Conservation (phyloP, 2,113 vertebrate species). For the Notarius lentiginosus region DNA sequence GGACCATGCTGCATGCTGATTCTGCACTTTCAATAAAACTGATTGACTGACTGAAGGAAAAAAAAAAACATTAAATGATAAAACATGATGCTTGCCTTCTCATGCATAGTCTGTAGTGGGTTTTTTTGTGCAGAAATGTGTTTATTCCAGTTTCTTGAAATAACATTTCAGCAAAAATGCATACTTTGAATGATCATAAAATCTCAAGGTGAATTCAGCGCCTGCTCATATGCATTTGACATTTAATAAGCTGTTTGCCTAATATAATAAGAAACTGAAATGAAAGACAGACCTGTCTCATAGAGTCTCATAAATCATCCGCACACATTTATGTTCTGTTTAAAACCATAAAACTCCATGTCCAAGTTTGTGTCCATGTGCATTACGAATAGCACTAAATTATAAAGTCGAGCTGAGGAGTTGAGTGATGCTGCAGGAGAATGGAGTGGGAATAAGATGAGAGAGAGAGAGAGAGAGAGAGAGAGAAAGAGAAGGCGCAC, state of each 20-base stretch:
- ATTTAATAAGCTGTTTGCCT: neutral
- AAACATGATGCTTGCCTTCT: neutral
- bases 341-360: neutral
- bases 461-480: neutral
- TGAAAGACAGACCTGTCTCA: neutral
- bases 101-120: no score
- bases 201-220: neutral
- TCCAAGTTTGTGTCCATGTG: neutral
- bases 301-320: neutral
- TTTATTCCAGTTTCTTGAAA: neutral
- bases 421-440: slow-evolving; percentile 2
- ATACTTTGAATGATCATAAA: no score
- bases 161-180: neutral
- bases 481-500: neutral
- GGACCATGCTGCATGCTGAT: no score
- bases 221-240: neutral
- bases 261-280: neutral
- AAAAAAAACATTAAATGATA: neutral
- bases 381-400: neutral
- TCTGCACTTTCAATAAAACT: no score
- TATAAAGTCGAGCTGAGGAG: no score
- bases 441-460: neutral
- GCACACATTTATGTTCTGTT: neutral
- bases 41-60: neutral
- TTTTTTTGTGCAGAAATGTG: no score